These are phyloP conservation scores for Manduca sexta DNA, from an alignment of 1,140 invertebrate genomes.

Conservation along the genomic window DNA sequence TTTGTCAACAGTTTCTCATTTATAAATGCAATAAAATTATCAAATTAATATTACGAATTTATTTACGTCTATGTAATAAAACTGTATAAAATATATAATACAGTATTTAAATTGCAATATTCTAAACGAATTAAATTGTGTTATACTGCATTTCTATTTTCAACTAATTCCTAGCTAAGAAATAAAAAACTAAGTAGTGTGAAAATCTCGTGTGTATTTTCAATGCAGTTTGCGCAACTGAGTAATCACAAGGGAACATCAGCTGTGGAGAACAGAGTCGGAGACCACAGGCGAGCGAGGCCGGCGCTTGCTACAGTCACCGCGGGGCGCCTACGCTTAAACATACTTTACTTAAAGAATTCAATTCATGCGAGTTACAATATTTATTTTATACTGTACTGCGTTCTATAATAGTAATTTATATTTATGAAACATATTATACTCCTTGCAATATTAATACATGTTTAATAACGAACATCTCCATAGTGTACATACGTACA, in stretches of 20 bases:
- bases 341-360: slow-evolving; percentile 48
- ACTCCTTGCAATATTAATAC: slow-evolving; percentile 72
- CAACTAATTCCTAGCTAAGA: slow-evolving; percentile 8
- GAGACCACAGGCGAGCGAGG: slow-evolving; percentile 2
- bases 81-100: too few species aligned
- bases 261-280: slow-evolving; percentile 20
- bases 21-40: background rate
- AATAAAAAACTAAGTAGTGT: slow-evolving; percentile 55
- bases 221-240: slow-evolving; percentile 37
- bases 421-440: slow-evolving; percentile 72
- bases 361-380: slow-evolving; percentile 66
- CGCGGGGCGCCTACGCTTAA: slow-evolving; percentile 38
- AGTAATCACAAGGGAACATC: slow-evolving; percentile 25
- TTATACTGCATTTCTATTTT: too few species aligned
- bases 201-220: slow-evolving; percentile 59
- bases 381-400: slow-evolving; percentile 66
- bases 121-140: too few species aligned
- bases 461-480: slow-evolving; percentile 72
- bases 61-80: too few species aligned
- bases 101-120: too few species aligned
- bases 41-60: background rate
- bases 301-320: slow-evolving; percentile 4
- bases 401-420: slow-evolving; percentile 72
- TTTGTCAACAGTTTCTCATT: too few species aligned
- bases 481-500: slow-evolving; percentile 70